A percentile compares a stretch with the other conserved stretches of the same genome.
Conservation (phyloP, 2,888 invertebrate genomes). For the Drosophila paracracens region DNA sequence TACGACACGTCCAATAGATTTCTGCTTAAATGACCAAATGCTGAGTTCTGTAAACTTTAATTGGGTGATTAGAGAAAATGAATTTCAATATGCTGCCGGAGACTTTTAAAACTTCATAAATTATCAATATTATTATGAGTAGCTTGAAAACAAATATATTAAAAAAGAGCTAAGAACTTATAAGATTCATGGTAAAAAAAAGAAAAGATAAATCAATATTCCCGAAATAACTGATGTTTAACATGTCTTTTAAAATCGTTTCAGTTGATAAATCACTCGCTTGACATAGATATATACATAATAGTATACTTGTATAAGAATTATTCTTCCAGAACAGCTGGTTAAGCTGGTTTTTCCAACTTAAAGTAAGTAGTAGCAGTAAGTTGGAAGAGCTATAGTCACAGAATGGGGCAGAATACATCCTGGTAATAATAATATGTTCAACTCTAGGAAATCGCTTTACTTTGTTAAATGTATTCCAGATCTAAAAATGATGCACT, state of each 20-base stretch:
- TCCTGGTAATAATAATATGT: not conserved
- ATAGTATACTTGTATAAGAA: not conserved
- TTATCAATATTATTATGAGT: not conserved
- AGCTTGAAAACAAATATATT: not conserved
- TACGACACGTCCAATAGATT: conserved; percentile 66
- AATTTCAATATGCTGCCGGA: conserved; percentile 1
- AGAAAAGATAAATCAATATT: not conserved
- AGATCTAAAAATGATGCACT: not conserved
- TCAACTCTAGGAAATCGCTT: not conserved
- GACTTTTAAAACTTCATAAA: not conserved
- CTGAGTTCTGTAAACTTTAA: conserved; percentile 49
- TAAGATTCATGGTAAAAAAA: not conserved
- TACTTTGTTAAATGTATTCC: not conserved
- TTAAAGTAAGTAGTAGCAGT: not conserved
- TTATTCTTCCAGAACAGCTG: not conserved
- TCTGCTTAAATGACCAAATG: conserved; percentile 50
- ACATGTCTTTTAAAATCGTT: not conserved
- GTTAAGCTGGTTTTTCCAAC: not conserved
- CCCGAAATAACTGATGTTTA: not conserved
- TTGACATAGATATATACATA: not conserved
- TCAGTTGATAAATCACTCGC: not conserved
- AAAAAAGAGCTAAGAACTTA: not conserved
- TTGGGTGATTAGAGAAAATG: conserved; percentile 61
- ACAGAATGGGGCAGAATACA: not conserved
- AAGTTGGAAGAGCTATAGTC: too few species aligned